Base-by-base conservation (phyloP, 1,140 invertebrate genomes). In the Brachionus calyciflorus region DNA sequence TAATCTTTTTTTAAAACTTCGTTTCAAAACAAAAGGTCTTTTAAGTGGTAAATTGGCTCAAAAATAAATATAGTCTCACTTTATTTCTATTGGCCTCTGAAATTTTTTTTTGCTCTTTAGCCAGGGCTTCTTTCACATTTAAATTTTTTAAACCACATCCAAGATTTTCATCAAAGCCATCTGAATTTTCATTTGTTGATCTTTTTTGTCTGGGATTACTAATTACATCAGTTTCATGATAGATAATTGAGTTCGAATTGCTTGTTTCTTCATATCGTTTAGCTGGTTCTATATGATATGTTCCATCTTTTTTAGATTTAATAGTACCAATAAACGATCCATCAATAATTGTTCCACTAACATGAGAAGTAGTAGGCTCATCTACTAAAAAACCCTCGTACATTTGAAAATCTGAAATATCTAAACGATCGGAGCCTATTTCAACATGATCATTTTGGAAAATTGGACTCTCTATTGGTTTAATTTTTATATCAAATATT, bases 301-400 rank as follows among this genome's bases (percentile, higher is more conserved):
- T 49, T n/a, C 69, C 69, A 17, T 51, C 46, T 73, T 53, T 51
- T 73, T 51, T 49, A 6, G 69, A 73, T 12, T 49, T 21, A n/a
- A 73, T 46, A 33, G 44, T 73, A 10, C 69, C 69, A 1, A 30
- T 55, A 24, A 73, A 73, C 28, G 21, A 12, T 2, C 69, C 69
- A 41, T 73, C 69, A 12, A 73, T 73, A 30, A 73, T 73, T 41
- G 69, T 41, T 14, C 69, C 69, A 24, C 30, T 37, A 28, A 73
- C 69, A 19, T 73, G 30, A 9, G 69, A 73, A 24, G 19, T 14
- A 21, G 40, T 0, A 33, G 69, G 69, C 17, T 73, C 69, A 55
- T 73, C 69, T 2, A 49, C 69, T 26, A 73, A 41, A 40, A 41
- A 19, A 5, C 69, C 69, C 41, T 73, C 69, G 12, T 73, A 73